phyloP scores from a whole-genome alignment of 2,888 invertebrate genomes.

The Eupithecia exiguata region DNA sequence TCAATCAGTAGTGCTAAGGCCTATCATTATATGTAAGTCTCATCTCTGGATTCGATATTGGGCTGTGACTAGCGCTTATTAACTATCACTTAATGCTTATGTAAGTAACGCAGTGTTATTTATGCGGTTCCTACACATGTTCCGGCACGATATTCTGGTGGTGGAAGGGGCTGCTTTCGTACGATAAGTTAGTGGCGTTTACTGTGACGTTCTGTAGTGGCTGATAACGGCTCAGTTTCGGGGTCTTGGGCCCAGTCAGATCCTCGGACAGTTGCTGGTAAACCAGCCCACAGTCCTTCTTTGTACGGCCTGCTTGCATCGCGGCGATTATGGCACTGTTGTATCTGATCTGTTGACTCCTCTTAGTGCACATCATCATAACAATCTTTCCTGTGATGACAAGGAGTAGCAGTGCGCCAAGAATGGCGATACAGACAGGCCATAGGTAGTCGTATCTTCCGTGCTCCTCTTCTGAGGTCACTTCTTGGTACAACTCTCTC shows the following conservation, averaged over 20 bases:
- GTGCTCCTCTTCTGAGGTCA: slow-evolving; percentile 71
- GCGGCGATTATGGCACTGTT: slow-evolving; percentile 82
- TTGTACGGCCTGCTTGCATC: slow-evolving; percentile 82
- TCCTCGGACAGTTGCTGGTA: slow-evolving; percentile 92
- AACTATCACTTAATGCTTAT: slow-evolving; percentile 79
- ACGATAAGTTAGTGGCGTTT: slow-evolving; percentile 79
- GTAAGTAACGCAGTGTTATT: slow-evolving; percentile 77
- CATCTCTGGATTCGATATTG: slow-evolving; percentile 33
- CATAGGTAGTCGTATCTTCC: slow-evolving; percentile 81
- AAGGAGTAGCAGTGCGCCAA: slow-evolving; percentile 83
- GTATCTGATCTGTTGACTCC: slow-evolving; percentile 72
- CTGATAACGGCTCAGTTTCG: slow-evolving; percentile 86
- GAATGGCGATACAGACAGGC: slow-evolving; percentile 84
- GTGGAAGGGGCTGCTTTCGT: slow-evolving; percentile 86
- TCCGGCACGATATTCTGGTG: slow-evolving; percentile 86
- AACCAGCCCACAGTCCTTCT: slow-evolving; percentile 89
- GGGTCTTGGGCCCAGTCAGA: slow-evolving; percentile 86
- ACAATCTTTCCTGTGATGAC: slow-evolving; percentile 81
- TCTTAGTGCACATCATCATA: slow-evolving; percentile 68
- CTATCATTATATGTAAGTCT: slow-evolving; percentile 29
- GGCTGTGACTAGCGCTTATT: slow-evolving; percentile 79
- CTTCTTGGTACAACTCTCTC: slow-evolving; percentile 61
- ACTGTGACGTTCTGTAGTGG: slow-evolving; percentile 81
- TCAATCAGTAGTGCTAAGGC: slow-evolving; percentile 41
- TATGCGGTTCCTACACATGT: slow-evolving; percentile 78